Evolutionary conservation across 2,113 vertebrate species (phyloP), one percentile per base, ranked within the genome.

Genomic region (Synchiropus splendidus): DNA sequence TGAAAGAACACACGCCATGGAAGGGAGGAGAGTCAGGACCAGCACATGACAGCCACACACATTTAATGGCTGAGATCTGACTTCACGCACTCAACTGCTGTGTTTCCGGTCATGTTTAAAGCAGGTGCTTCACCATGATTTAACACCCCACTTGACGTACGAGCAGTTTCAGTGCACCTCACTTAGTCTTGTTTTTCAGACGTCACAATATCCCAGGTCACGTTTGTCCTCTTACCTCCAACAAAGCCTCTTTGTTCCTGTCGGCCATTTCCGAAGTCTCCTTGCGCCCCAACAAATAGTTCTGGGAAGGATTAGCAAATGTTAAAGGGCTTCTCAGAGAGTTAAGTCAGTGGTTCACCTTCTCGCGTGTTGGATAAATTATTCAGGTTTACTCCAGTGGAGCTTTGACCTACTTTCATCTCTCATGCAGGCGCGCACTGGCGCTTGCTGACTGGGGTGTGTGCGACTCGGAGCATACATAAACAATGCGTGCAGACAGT

Each of bases 211-310:
- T 27, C 8, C 8, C 8, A 27, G 8, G 8, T 27, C 21, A 27
- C 21, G 8, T 31, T 2, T 3, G 1, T 4, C 16, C 12, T 5
- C 70, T 79, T 62, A 97, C 95, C 90, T 98, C 93, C 18, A 98
- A 67, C 2, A 98, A 71, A 41, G 96, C 94, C 72, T 98, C 95
- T 72, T 98, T 98, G 65, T 98, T 98, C 79, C 93, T 85, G 63
- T 98, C 95, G 41, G 92, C 92, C 91, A 98, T 97, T 72, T 98
- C 95, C 18, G 86, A 90, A 1, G 89, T 94, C 81, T 98, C 95
- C 66, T 92, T 98, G 75, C 86, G 91, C 63, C 95, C 94, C 64
- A 98, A 69, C 70, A 98, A 88, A 61, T 98, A 98, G 83, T 98
- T 98, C 94, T 98, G 69, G 41, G 59, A 30, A 13, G 14, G 10